Conservation (phyloP, 2,888 invertebrate genomes). For the Leucophora obtusa region DNA sequence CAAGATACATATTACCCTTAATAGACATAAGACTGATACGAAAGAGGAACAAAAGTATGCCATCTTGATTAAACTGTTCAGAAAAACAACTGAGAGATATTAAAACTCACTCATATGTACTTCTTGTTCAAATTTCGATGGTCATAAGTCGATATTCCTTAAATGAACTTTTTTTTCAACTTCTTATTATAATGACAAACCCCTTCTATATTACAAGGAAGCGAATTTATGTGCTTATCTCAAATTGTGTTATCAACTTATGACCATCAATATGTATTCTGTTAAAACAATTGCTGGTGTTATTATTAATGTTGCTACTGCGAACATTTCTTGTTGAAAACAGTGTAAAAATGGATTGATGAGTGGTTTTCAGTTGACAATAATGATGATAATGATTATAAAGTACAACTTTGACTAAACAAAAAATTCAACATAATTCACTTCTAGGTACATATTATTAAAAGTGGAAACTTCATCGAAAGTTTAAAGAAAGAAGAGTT, state of each 20-base stretch:
- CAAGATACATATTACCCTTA: constrained; percentile 63
- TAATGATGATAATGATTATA: background rate
- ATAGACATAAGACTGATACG: background rate
- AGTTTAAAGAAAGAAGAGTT: constrained; percentile 3
- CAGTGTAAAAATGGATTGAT: constrained; percentile 8
- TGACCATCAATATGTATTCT: too few species aligned
- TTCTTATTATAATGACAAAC: too few species aligned
- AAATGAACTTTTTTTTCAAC: too few species aligned
- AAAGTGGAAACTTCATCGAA: background rate
- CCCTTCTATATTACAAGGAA: too few species aligned
- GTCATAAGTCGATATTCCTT: too few species aligned
- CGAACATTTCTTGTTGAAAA: background rate
- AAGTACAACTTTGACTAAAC: background rate
- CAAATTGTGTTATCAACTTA: too few species aligned
- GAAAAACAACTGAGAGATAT: constrained; percentile 18
- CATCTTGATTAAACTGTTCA: constrained; percentile 54
- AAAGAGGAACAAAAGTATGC: constrained; percentile 42
- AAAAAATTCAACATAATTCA: background rate
- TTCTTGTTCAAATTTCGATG: too few species aligned
- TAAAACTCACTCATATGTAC: too few species aligned
- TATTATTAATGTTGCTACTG: too few species aligned
- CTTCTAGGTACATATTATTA: background rate
- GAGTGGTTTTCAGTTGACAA: background rate
- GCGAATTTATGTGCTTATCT: too few species aligned
- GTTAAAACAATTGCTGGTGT: too few species aligned